A percentile compares a stretch with the other conserved stretches of the same genome.
These are phyloP conservation scores for Villa cingulata DNA, from an alignment of 2,888 invertebrate genomes.

Conservation along the genomic window DNA sequence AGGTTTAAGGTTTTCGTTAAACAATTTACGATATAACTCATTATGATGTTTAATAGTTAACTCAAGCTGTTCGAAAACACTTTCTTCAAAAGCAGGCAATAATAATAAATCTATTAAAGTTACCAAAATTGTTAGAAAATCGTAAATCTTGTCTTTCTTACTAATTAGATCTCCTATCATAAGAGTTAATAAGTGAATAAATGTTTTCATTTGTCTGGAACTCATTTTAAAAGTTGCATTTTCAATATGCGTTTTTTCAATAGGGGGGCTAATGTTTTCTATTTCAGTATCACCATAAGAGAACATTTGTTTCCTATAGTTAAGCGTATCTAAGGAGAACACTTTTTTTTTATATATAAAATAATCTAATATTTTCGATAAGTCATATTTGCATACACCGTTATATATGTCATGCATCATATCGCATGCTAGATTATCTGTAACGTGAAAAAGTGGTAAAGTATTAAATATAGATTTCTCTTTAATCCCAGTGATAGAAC, in stretches of 20 bases:
- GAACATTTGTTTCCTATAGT: not conserved
- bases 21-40: not conserved
- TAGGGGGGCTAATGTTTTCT: not conserved
- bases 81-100: too few species aligned
- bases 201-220: not conserved
- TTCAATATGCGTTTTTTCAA: not conserved
- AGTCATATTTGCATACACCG: conserved; percentile 3
- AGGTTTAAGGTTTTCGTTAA: not conserved
- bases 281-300: not conserved
- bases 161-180: not conserved
- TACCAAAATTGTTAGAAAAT: not conserved
- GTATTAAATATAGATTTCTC: conserved; percentile 10
- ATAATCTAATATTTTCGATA: conserved; percentile 8
- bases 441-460: conserved; percentile 9
- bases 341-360: conserved; percentile 4
- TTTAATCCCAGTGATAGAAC: conserved; percentile 8
- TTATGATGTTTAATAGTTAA: not conserved
- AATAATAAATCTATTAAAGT: too few species aligned
- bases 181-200: not conserved
- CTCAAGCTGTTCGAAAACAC: too few species aligned
- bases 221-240: not conserved
- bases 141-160: not conserved
- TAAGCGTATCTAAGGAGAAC: not conserved
- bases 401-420: conserved; percentile 13
- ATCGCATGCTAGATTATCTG: conserved; percentile 12